Evolutionary conservation across 2,797 vertebrate species (phyloP).

Genomic region (Florisuga fusca): DNA sequence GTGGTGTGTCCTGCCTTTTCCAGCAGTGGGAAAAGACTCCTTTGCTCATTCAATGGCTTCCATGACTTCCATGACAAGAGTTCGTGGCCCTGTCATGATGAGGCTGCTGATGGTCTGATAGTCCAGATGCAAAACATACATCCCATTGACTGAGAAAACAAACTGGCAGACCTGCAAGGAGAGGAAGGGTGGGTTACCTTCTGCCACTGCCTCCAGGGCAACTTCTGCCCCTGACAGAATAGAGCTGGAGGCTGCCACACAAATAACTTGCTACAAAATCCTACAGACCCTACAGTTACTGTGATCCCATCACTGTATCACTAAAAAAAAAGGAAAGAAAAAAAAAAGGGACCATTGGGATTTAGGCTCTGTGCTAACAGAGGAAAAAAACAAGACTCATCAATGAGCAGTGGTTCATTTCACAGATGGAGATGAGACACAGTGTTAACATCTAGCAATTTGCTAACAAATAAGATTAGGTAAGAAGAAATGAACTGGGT

Average conservation of each 20-base stretch:
- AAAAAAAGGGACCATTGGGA: not conserved
- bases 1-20: not conserved
- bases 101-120: conserved; percentile 85
- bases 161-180: conserved; percentile 86
- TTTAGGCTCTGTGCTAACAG: not conserved
- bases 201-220: not conserved
- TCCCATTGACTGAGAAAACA: conserved; percentile 87
- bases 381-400: not conserved
- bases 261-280: not conserved
- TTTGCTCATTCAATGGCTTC: conserved; percentile 78
- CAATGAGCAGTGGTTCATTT: conserved; percentile 12
- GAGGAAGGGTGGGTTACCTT: not conserved
- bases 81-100: conserved; percentile 88
- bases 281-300: not conserved
- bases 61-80: conserved; percentile 87
- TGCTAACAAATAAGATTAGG: conserved; percentile 48
- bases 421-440: conserved; percentile 19
- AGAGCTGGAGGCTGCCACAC: not conserved
- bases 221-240: fast-evolving
- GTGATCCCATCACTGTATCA: not conserved
- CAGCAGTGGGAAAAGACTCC: not conserved
- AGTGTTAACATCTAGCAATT: conserved; percentile 31
- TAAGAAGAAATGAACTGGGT: conserved; percentile 37
- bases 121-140: conserved; percentile 84
- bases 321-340: not conserved